These are phyloP conservation scores for Apis florea DNA, from an alignment of 1,140 invertebrate species.

Conservation along the genomic window DNA sequence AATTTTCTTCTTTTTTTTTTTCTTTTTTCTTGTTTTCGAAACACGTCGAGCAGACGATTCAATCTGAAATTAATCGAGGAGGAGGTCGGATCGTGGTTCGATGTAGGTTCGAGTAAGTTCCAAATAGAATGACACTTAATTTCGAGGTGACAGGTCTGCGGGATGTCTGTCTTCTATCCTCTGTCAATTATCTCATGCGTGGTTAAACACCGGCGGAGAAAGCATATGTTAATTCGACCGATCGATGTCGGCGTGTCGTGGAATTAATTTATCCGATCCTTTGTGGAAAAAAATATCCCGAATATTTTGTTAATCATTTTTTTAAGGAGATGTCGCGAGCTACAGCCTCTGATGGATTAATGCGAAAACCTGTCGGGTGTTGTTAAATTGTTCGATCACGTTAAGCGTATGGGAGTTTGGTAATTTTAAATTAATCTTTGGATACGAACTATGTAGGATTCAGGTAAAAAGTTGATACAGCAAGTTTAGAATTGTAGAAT, in stretches of 20 bases:
- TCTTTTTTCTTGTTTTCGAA: conserved; percentile 23
- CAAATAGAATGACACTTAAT: conserved; percentile 32
- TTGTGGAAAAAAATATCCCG: not conserved
- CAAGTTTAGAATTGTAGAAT: too few species aligned
- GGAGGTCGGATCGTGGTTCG: not conserved
- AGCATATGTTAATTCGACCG: conserved; percentile 2
- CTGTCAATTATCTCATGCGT: conserved; percentile 27
- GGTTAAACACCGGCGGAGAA: conserved; percentile 10
- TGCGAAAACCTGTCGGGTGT: not conserved
- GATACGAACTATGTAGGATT: not conserved
- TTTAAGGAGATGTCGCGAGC: not conserved
- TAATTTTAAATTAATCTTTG: not conserved
- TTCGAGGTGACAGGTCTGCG: not conserved
- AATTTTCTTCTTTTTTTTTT: too few species aligned
- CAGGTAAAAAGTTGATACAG: not conserved
- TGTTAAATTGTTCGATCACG: not conserved
- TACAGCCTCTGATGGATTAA: too few species aligned
- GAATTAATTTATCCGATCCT: conserved; percentile 7
- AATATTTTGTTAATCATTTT: not conserved
- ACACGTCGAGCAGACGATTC: not conserved
- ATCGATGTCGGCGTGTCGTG: not conserved
- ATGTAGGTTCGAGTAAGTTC: not conserved
- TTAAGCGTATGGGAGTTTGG: not conserved
- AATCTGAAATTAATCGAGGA: conserved; percentile 52
- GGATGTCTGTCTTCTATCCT: not conserved